Percentiles rank a stretch among this genome's conserved stretches.
Evolutionary conservation across 2,888 invertebrate species (phyloP).

Genomic region (Alsophila aescularia): DNA sequence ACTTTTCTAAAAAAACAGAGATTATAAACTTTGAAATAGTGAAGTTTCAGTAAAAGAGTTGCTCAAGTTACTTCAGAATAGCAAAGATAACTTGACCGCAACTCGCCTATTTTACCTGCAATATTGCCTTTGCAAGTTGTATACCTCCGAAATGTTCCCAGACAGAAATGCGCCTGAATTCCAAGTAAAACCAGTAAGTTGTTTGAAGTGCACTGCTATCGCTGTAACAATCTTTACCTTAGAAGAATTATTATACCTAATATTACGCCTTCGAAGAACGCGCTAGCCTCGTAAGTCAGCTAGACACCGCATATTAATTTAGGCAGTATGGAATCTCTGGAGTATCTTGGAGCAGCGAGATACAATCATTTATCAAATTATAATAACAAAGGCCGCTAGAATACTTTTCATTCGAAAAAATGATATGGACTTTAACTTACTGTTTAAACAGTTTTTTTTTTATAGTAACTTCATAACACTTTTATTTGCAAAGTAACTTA

Average conservation of each 20-base stretch:
- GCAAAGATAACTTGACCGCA: not conserved
- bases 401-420: too few relatives aligned
- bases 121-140: conserved; percentile 1
- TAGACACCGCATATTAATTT: conserved; percentile 15
- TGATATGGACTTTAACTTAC: too few relatives aligned
- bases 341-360: too few relatives aligned
- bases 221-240: conserved; percentile 42
- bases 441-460: too few relatives aligned
- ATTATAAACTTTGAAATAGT: too few relatives aligned
- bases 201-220: conserved; percentile 42
- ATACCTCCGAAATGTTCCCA: conserved; percentile 9
- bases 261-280: conserved; percentile 52
- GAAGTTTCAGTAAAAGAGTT: too few relatives aligned
- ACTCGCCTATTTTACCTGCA: not conserved
- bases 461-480: too few relatives aligned
- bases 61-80: too few relatives aligned
- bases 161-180: conserved; percentile 27
- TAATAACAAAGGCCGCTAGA: too few relatives aligned
- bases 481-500: too few relatives aligned
- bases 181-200: conserved; percentile 43
- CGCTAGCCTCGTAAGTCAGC: conserved; percentile 31
- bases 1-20: too few relatives aligned
- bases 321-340: conserved; percentile 9
- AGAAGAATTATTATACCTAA: conserved; percentile 54
- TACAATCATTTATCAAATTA: too few relatives aligned